These are phyloP conservation scores for Girardia tigrina DNA, from an alignment of 2,888 invertebrate species.

Conservation along the genomic window DNA sequence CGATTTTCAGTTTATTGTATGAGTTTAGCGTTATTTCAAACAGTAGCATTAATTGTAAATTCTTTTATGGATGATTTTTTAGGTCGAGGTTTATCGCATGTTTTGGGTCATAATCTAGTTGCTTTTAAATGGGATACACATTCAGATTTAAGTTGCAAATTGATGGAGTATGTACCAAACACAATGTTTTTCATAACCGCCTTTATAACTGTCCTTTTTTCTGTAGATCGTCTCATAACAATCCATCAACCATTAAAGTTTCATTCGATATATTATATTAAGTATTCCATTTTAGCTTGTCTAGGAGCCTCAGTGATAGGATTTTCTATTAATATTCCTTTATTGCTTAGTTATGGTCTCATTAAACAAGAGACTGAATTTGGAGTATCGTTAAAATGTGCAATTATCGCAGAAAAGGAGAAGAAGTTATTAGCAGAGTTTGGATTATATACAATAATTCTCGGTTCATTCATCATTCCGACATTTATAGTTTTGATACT, in stretches of 20 bases:
- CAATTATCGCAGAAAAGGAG: neutral
- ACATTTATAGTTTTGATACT: constrained; percentile 26
- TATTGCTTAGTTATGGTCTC: neutral
- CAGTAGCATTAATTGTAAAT: constrained; percentile 33
- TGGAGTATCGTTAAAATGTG: neutral
- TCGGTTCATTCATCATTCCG: constrained; percentile 28
- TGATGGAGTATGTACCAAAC: constrained; percentile 36
- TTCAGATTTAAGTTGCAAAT: constrained; percentile 34
- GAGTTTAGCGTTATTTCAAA: constrained; percentile 31
- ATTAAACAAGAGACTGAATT: neutral
- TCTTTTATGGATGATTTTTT: constrained; percentile 35
- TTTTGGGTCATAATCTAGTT: neutral
- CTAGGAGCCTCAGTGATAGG: neutral
- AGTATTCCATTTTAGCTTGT: constrained; percentile 10
- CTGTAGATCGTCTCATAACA: constrained; percentile 33
- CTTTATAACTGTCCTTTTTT: constrained; percentile 31
- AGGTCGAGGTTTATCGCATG: constrained; percentile 28
- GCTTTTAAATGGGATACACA: constrained; percentile 34
- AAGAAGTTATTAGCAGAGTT: constrained; percentile 13
- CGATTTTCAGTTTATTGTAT: constrained; percentile 35
- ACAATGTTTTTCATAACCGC: constrained; percentile 33
- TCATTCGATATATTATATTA: constrained; percentile 32
- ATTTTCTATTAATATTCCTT: neutral
- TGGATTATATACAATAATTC: neutral
- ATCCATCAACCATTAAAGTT: constrained; percentile 35